Evolutionary conservation across 1,140 invertebrate species (phyloP).

Genomic region (Lucilia sericata): DNA sequence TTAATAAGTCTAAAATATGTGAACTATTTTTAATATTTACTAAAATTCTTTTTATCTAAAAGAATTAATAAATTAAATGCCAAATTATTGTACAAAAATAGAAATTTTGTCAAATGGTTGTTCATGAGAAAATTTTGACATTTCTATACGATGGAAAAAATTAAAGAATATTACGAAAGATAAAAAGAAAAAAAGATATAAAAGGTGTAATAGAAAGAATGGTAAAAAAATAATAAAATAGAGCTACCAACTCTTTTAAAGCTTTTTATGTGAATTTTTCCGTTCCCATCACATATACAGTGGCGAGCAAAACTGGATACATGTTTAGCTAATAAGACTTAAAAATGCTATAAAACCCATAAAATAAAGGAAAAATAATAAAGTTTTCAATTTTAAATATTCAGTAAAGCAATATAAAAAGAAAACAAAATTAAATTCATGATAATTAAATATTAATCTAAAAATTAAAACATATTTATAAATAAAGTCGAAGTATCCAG

Average conservation of each 20-base stretch:
- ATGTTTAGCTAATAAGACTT: too few species aligned
- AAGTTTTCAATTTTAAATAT: too few species aligned
- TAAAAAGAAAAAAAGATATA: slow-evolving; percentile 22
- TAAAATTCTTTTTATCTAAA: neutral
- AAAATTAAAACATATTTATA: too few species aligned
- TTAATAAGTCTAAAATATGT: neutral
- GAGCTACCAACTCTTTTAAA: neutral
- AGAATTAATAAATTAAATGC: slow-evolving; percentile 4
- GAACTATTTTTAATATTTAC: neutral
- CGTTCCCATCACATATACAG: too few species aligned
- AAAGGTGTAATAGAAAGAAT: neutral
- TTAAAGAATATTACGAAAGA: slow-evolving; percentile 12
- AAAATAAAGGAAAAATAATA: too few species aligned
- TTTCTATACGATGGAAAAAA: slow-evolving; percentile 4
- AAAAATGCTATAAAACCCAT: too few species aligned
- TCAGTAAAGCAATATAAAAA: too few species aligned
- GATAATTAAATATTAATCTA: too few species aligned
- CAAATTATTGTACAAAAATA: neutral
- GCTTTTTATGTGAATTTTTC: too few species aligned
- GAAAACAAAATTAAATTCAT: too few species aligned
- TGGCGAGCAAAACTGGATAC: too few species aligned
- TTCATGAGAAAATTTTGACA: slow-evolving; percentile 11
- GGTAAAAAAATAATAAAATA: neutral
- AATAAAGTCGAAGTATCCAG: too few species aligned
- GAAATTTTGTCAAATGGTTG: neutral